Base-by-base conservation (phyloP, 2,113 vertebrate genomes). In the Corythornis cristatus region DNA sequence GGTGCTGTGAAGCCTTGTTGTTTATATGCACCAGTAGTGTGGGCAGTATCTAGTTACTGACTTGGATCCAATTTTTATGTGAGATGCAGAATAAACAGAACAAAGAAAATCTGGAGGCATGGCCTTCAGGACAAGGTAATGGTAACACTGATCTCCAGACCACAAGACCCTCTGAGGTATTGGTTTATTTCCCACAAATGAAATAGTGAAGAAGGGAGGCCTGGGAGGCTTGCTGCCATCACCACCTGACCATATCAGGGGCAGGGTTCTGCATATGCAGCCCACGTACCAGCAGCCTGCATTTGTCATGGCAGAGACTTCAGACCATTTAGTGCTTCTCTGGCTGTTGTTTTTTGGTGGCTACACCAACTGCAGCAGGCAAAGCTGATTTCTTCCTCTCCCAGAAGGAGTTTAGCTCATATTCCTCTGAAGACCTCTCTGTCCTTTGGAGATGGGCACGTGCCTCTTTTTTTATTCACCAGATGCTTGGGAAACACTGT, bases 231-330 rank as follows among this genome's bases (percentile, higher is more conserved):
- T 65, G 40, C 71, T 82, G 29, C 57, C 50, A 13, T 71, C 3
- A 0, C 73, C 16, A 33, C 31, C 42, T 56, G 50, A 46, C 64
- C 58, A 73, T 70, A 8, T 11, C 1, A 2, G n/a, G 50, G 58
- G 17, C 23, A 3, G 40, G 66, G 16, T 23, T 75, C 18, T 12
- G 6, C 0, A 0, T 13, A 40, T 53, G 67, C 3, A 8, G 31
- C 48, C 70, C 3, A 5, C 0, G 2, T 9, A 1, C 35, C 45
- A 11, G 8, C 45, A 42, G 31, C 2, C 0, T n/a, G 12, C 0
- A 0, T 68, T 73, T 83, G 43, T 56, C 12, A 2, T 46, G 9
- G 11, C 4, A 11, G 1, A 33, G 43, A 15, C 61, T 66, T 26
- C 33, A 14, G 50, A 17, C 56, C 3, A 3, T 79, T 79, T 29